Evolutionary conservation across 2,113 vertebrate genomes (phyloP).

Genomic region (Oncorhynchus tshawytscha): DNA sequence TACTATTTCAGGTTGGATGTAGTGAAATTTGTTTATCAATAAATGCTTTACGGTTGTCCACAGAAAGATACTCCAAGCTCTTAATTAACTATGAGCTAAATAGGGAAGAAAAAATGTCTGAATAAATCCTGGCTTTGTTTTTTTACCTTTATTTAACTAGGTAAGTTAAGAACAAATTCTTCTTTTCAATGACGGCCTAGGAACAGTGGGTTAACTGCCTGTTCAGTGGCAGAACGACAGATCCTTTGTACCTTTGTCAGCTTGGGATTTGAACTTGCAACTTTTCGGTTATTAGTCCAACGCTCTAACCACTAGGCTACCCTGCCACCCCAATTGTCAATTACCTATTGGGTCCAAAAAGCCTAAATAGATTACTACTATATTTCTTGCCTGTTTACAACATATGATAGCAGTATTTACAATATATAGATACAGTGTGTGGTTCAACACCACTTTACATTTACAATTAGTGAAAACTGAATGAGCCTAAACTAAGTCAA

Average conservation of each 20-base stretch:
- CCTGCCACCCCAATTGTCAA: not conserved
- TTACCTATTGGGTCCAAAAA: not conserved
- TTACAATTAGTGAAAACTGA: constrained; percentile 34
- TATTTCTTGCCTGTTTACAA: not conserved
- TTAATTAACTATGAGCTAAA: not conserved
- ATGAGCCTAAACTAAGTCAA: constrained; percentile 25
- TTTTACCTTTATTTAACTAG: too few relatives aligned
- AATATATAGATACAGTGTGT: not conserved
- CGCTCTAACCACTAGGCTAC: too few relatives aligned
- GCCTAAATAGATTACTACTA: not conserved
- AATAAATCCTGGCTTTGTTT: not conserved
- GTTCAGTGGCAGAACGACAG: too few relatives aligned
- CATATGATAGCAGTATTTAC: not conserved
- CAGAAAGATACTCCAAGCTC: not conserved
- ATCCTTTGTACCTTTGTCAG: too few relatives aligned
- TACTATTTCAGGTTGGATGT: not conserved
- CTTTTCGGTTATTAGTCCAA: too few relatives aligned
- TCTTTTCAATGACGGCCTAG: too few relatives aligned
- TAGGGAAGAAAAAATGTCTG: not conserved
- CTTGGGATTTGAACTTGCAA: too few relatives aligned
- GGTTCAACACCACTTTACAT: constrained; percentile 30
- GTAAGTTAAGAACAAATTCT: too few relatives aligned
- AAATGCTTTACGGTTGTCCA: not conserved
- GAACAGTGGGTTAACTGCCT: too few relatives aligned
- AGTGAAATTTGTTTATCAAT: not conserved